Base-by-base conservation (phyloP, 1,140 invertebrate species). In the Bombus waltoni region DNA sequence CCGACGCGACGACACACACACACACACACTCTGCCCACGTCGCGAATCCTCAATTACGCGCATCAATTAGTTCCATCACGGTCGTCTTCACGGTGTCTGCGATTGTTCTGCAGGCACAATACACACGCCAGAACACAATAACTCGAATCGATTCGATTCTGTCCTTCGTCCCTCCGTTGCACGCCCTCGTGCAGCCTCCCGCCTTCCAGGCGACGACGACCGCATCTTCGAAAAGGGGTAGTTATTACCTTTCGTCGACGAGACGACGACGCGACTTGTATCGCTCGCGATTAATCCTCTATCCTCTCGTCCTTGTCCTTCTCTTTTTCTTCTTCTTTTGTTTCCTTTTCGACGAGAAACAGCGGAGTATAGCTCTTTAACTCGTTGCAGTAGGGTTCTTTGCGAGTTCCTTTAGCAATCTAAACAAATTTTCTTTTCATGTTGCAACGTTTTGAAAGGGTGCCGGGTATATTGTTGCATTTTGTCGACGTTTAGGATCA, bases 21-120 rank as follows among this genome's bases (percentile, higher is more conserved):
- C 32, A 32, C 1, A 35, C 35, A 13, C 35, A 0, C 9, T 11
- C 53, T 3, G 18, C 28, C 59, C 44, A 8, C 73, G 25, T n/a
- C 73, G 35, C 76, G 66, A 72, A 84, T 84, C 83, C 38, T 79
- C 83, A 79, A 84, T 84, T 84, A 84, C 83, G 53, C 40, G 75
- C 83, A 38, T 84, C 83, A 84, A 84, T 84, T 84, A 84, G 75
- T 79, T 79, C 76, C 76, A 84, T 84, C 83, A 84, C 75, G 83
- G 83, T 84, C 76, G 75, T 79, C 75, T 84, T 79, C 83, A 70
- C 83, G 83, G 83, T 84, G 76, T 84, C 75, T 35, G 66, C 76
- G 83, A 84, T 84, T 84, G 75, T 84, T 84, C 83, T 28, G 25
- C 66, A 40, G 11, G 32, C 47, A 84, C 83, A 84, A 79, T 84